Evolutionary conservation across 2,113 vertebrate species (phyloP), one percentile per base, ranked within the genome.

Genomic region (Channa argus): DNA sequence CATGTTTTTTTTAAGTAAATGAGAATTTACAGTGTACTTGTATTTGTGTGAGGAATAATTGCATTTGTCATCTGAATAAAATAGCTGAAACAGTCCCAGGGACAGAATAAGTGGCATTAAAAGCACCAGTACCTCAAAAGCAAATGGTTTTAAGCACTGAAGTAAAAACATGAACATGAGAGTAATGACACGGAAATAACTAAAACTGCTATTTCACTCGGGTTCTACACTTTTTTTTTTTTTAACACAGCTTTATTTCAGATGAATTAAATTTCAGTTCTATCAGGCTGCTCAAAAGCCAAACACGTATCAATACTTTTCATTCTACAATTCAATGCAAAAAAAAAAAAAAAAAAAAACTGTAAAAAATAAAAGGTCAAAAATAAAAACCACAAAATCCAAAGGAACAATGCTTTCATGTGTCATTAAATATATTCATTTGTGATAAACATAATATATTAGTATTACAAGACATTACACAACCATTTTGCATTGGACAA

Each of bases 371-470:
- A 71, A 72, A 76, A 61, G 46, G 33, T 66, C n/a, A 81, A 83
- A 38, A 9, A 71, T 58, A 87, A 86, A 85, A 87, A 88, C 64
- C 95, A 94, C 92, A 94, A 95, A 91, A 95, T 95, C 93, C 95
- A 24, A 24, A 24, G 24, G 24, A 24, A 96, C 95, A 95, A 94
- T 91, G 94, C 24, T 24, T 24, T 94, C 93, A 94, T 92, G 91
- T 95, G 95, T 96, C 95, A 98, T 98, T 98, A 99, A 99, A 99
- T 99, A 99, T 97, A 97, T 97, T 98, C 97, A 97, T 98, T 98
- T 98, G 96, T 96, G 96, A 98, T 97, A 97, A 97, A 96, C 96
- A 96, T 96, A 97, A 99, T 99, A 98, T 98, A 98, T 98, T 99
- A 99, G 97, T 99, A 97, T 96, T 94, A 96, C 95, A 95, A 94